These are phyloP conservation scores for Eulemur rufifrons DNA, from an alignment of 2,113 vertebrate genomes.

Conservation along the genomic window DNA sequence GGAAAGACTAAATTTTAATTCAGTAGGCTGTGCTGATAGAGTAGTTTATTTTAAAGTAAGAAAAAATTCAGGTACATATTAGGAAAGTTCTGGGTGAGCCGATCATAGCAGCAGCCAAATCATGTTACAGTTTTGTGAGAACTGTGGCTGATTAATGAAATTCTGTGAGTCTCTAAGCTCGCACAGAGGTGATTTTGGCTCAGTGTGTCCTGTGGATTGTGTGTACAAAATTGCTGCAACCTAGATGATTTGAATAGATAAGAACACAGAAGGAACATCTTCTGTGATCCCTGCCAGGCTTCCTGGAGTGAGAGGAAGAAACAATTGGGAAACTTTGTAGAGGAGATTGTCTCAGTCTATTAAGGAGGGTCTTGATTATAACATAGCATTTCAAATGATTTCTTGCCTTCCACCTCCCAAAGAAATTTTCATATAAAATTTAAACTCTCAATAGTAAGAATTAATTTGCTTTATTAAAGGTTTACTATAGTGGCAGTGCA, in stretches of 20 bases:
- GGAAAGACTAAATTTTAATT: background rate
- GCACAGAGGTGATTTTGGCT: background rate
- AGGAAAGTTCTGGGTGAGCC: background rate
- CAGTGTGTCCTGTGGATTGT: background rate
- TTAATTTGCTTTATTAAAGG: background rate
- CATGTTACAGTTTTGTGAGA: background rate
- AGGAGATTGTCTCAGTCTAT: background rate
- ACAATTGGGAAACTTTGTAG: background rate
- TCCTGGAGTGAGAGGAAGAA: background rate
- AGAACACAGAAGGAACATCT: background rate
- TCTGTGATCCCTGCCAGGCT: background rate
- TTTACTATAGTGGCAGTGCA: background rate
- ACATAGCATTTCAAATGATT: background rate
- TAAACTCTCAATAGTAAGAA: background rate
- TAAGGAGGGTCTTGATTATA: background rate
- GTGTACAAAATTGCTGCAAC: background rate
- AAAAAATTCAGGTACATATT: background rate
- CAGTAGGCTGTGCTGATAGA: background rate
- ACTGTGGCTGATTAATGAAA: background rate
- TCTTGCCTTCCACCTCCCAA: background rate
- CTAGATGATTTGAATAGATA: background rate
- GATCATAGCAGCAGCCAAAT: background rate
- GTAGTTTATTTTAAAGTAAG: background rate
- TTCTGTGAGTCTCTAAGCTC: background rate
- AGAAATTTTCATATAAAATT: background rate